A percentile compares a stretch with the other conserved stretches of the same genome.
These are phyloP conservation scores for Athetis lepigone DNA, from an alignment of 2,888 invertebrate species.

Conservation along the genomic window DNA sequence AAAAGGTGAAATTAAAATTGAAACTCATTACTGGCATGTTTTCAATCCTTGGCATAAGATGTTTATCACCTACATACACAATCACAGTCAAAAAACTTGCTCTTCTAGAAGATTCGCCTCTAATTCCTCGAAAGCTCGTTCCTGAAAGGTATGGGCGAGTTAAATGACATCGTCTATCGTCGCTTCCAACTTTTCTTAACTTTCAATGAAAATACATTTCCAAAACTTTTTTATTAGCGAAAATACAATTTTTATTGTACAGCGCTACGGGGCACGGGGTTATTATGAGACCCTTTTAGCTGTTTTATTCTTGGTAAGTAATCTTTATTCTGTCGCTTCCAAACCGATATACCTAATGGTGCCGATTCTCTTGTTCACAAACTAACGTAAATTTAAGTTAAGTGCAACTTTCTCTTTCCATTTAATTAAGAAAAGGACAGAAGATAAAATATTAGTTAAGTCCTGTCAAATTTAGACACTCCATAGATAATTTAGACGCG, in stretches of 20 bases:
- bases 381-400: too few species aligned
- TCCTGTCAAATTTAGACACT: too few species aligned
- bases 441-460: too few species aligned
- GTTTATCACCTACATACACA: neutral
- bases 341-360: constrained; percentile 2
- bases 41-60: too few species aligned
- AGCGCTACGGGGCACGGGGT: constrained; percentile 10
- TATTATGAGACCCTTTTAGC: constrained; percentile 34
- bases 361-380: too few species aligned
- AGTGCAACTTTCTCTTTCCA: too few species aligned
- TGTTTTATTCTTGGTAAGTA: constrained; percentile 1
- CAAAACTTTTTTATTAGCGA: constrained; percentile 47
- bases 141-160: constrained; percentile 30
- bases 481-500: too few species aligned
- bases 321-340: constrained; percentile 26
- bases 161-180: constrained; percentile 39
- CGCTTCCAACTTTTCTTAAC: constrained; percentile 8
- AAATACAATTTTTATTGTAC: constrained; percentile 35
- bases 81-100: neutral
- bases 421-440: too few species aligned
- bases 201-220: constrained; percentile 38
- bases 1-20: too few species aligned
- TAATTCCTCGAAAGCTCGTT: constrained; percentile 20
- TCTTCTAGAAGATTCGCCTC: constrained; percentile 8
- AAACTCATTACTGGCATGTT: too few species aligned